Base-by-base conservation (phyloP, 2,888 invertebrate species). In the Eilema griseolum region DNA sequence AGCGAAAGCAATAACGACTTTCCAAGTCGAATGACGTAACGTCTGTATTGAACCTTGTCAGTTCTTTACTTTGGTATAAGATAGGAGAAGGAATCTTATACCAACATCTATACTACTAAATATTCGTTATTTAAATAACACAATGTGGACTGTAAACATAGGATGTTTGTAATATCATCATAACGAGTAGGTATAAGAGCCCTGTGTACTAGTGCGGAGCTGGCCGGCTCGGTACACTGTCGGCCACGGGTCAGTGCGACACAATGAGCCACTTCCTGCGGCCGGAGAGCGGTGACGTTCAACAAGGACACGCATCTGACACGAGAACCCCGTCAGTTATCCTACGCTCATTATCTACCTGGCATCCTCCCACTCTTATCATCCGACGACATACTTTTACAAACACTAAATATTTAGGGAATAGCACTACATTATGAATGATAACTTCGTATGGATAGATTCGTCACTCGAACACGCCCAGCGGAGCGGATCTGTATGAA, bases 191-290 rank as follows among this genome's bases (percentile, higher is more conserved):
- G n/a, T 70, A 23, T 61, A 61, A 12, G 56, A 52, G 56, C 24
- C 37, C 69, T 61, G 61, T 69, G 57, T 63, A 56, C 59, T 66
- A 72, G 71, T 71, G 66, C 68, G 67, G 63, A 64, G 63, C 56
- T 59, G 68, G 69, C 72, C 62, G 59, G 61, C 62, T 64, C 41
- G 59, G 62, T 66, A 66, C 66, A 57, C 68, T 65, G 61, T 61
- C 85, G 89, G 88, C 84, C 91, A 90, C 91, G 89, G 92, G 92
- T 93, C 93, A 92, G 88, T 84, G 90, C 87, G 86, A 86, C 88
- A 90, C 92, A 94, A 95, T 89, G 89, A 94, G 91, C 86, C 76
- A 91, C 88, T 93, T 94, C 94, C 94, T 93, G 94, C 87, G 89
- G 81, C 84, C 88, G 86, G 80, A 69, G 75, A 84, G 78, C 84